phyloP scores from a whole-genome alignment of 2,113 vertebrate species.

The Sprattus sprattus region DNA sequence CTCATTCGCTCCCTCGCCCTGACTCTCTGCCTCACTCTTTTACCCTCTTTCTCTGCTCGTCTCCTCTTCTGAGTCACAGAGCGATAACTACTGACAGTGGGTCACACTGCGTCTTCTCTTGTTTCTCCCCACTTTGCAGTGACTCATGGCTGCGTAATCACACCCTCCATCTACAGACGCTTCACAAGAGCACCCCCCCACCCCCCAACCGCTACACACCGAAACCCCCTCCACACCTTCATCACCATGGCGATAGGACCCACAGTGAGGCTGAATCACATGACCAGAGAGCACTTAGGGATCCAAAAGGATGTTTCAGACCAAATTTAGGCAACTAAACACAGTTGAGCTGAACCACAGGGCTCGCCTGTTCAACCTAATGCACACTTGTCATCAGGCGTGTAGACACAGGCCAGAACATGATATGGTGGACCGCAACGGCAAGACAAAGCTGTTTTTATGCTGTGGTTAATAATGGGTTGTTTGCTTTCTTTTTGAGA shows the following conservation, averaged over 20 bases:
- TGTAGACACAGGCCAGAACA: background rate
- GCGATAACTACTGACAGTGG: constrained; percentile 20
- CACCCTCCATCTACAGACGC: background rate
- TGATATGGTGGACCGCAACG: background rate
- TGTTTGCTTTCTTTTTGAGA: background rate
- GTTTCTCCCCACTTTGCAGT: background rate
- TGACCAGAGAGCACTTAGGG: background rate
- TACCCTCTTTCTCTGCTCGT: background rate
- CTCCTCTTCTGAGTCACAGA: background rate
- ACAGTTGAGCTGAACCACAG: background rate
- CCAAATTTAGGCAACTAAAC: background rate
- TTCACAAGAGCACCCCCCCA: background rate
- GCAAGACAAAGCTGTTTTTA: background rate
- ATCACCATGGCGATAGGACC: background rate
- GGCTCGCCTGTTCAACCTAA: background rate
- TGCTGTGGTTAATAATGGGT: background rate
- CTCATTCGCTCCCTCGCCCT: background rate
- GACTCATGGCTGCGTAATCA: constrained; percentile 33
- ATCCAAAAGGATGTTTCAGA: background rate
- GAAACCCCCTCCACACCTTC: background rate
- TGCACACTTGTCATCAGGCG: background rate
- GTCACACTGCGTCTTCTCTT: constrained; percentile 18
- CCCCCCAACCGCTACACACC: background rate
- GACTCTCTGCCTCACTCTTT: background rate
- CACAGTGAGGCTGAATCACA: constrained; percentile 25